These are phyloP conservation scores for Glaucopsyche alexis DNA, from an alignment of 2,888 invertebrate genomes.

Conservation along the genomic window DNA sequence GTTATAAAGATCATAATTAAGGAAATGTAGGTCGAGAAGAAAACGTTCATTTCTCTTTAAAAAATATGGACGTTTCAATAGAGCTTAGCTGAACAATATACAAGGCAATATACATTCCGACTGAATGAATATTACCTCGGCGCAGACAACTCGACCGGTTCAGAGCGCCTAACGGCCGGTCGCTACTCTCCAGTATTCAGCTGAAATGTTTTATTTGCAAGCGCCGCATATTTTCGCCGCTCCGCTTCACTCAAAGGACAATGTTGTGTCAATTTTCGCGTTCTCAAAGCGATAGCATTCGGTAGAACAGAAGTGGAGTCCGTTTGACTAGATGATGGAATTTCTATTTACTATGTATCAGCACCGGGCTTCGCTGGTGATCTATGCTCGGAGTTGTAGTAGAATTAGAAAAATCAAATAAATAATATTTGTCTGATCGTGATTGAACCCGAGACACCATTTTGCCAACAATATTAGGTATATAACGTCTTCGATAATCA, in stretches of 20 bases:
- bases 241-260: conserved; percentile 47
- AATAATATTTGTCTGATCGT: too few relatives aligned
- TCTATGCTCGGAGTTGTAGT: too few relatives aligned
- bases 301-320: conserved; percentile 43
- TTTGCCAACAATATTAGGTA: too few relatives aligned
- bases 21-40: conserved; percentile 14
- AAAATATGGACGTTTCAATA: conserved; percentile 29
- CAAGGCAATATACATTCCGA: conserved; percentile 30
- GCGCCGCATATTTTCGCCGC: conserved; percentile 30
- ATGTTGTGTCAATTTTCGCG: conserved; percentile 62
- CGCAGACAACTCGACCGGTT: background rate
- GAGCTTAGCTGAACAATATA: conserved; percentile 28
- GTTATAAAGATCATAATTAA: conserved; percentile 6
- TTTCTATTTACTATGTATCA: too few relatives aligned
- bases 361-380: too few relatives aligned
- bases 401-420: too few relatives aligned
- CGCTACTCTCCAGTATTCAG: conserved; percentile 18
- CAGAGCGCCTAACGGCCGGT: conserved; percentile 30
- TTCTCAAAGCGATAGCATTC: conserved; percentile 58
- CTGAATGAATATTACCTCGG: background rate
- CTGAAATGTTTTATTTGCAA: conserved; percentile 28
- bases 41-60: conserved; percentile 10
- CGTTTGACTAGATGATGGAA: background rate
- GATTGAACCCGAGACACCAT: too few relatives aligned
- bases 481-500: too few relatives aligned